Conservation (phyloP, 2,888 invertebrate genomes). For the Oxycera nigricornis region DNA sequence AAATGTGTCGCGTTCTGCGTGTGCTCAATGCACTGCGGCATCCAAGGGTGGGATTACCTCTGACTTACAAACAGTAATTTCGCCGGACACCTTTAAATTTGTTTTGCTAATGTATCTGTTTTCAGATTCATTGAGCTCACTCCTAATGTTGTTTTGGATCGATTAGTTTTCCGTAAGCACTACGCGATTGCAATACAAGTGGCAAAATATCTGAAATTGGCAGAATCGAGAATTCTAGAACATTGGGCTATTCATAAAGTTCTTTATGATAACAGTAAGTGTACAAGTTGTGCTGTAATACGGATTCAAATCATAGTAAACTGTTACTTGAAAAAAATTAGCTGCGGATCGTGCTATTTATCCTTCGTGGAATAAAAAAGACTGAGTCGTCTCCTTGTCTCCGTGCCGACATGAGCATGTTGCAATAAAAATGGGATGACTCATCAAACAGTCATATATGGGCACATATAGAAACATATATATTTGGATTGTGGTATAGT, state of each 20-base stretch:
- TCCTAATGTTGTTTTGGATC: conserved; percentile 80
- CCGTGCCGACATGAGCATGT: no score
- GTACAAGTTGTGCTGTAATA: no score
- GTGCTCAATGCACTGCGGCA: conserved; percentile 91
- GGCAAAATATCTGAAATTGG: conserved; percentile 85
- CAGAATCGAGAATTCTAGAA: conserved; percentile 87
- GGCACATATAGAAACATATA: no score
- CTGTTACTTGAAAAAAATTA: no score
- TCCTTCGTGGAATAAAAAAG: no score
- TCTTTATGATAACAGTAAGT: conserved; percentile 58
- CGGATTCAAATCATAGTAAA: no score
- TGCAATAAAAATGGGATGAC: no score
- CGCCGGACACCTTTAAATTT: neutral
- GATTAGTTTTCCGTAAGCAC: conserved; percentile 85
- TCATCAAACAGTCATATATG: no score
- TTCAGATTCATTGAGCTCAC: conserved; percentile 72
- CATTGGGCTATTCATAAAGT: conserved; percentile 98
- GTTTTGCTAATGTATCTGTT: neutral
- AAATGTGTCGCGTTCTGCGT: conserved; percentile 83
- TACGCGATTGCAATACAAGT: conserved; percentile 91
- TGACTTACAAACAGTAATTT: conserved; percentile 87
- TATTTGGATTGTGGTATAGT: no score
- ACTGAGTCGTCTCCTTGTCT: no score
- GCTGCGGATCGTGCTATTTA: no score
- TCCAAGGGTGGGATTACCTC: conserved; percentile 85